These are phyloP conservation scores for Hirundichthys speculiger DNA, from an alignment of 2,113 vertebrate species.

Conservation along the genomic window DNA sequence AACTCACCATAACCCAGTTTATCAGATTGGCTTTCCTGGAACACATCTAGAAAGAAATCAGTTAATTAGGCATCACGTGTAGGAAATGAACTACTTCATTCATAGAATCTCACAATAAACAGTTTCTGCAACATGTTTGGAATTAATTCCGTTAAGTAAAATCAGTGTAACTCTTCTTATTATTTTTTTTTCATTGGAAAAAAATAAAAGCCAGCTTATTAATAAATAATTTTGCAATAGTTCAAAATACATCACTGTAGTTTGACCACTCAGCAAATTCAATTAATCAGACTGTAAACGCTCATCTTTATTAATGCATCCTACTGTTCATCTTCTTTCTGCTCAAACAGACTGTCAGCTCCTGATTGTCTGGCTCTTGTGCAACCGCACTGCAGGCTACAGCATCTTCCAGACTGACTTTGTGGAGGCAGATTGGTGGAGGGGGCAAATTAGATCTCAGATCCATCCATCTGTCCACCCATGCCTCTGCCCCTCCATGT, in stretches of 20 bases:
- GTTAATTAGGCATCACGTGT: no score
- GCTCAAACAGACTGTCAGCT: slow-evolving; percentile 46
- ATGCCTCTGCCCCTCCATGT: slow-evolving; percentile 22
- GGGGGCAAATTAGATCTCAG: slow-evolving; percentile 52
- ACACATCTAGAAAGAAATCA: no score
- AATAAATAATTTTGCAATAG: background rate
- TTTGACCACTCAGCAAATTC: slow-evolving; percentile 1
- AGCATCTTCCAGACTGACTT: slow-evolving; percentile 30
- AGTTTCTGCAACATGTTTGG: no score
- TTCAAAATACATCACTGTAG: background rate
- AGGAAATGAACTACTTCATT: no score
- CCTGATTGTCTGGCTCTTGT: slow-evolving; percentile 32
- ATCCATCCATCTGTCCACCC: slow-evolving; percentile 50
- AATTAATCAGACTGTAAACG: slow-evolving; percentile 19
- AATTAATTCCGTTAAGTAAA: no score
- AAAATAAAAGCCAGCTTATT: no score
- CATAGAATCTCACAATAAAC: no score
- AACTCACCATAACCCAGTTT: no score
- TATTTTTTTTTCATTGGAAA: no score
- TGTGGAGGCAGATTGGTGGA: slow-evolving; percentile 35
- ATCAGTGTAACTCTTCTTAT: no score
- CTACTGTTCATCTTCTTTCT: slow-evolving; percentile 32
- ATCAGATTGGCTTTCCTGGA: no score
- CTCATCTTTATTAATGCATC: slow-evolving; percentile 15
- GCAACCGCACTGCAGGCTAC: slow-evolving; percentile 37